Evolutionary conservation across 2,113 vertebrate species (phyloP), one percentile per base, ranked within the genome.

Genomic region (Bubo blakistoni): DNA sequence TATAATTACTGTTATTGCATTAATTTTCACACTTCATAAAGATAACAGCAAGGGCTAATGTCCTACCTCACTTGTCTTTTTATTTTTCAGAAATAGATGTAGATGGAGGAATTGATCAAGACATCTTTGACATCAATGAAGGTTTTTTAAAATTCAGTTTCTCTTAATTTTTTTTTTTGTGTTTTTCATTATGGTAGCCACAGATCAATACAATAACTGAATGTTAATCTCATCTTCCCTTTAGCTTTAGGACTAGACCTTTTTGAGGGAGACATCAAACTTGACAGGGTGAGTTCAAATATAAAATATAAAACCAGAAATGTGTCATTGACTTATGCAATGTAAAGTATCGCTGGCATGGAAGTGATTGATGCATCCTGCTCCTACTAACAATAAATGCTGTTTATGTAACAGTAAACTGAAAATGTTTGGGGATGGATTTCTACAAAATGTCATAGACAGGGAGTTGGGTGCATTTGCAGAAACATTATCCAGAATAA

Each of bases 61-160:
- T 88, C 76, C 67, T 94, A 52, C 81, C 63, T 95, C 95, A 78
- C 65, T 94, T 96, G 81, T 95, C 81, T 66, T 95, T 87, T 94
- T 97, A 5, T 84, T 95, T 93, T 98, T 96, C 97, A 99, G 98
- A 99, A 84, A 96, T 98, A 96, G 98, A 99, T 24, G 59, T 99
- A 52, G 99, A 99, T 34, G 97, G 95, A 71, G 99, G 98, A 96
- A 93, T 93, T 63, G 98, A 99, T 82, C 97, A 61, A 95, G 99
- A 99, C 94, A 99, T 99, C 97, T 99, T 99, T 46, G 98, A 99
- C 93, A 99, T 99, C 92, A 99, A 99, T 92, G 97, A 99, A 99
- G 99, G 99, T 99, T 95, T 95, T 74, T 98, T 4, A 59, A 40
- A 89, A 86, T 78, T 91, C n/a, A 25, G 7, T 81, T 73, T 66